Percentiles rank a stretch among this genome's conserved stretches.
These are phyloP conservation scores for Semaprochilodus insignis DNA, from an alignment of 2,797 vertebrate genomes.

Conservation along the genomic window DNA sequence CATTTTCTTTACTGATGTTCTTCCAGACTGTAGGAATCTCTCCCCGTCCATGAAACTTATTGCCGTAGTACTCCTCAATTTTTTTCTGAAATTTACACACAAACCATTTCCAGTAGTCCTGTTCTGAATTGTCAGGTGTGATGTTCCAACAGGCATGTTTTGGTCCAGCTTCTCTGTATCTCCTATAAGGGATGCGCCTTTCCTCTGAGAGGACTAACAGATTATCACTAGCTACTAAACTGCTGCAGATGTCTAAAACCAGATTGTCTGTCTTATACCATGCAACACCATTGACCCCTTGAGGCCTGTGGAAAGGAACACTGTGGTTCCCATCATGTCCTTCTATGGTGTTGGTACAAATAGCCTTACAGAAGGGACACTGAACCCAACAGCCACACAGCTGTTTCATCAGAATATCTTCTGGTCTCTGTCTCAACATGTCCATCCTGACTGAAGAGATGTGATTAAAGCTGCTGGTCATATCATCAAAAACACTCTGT, in stretches of 20 bases:
- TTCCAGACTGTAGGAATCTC: neutral
- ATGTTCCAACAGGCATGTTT: neutral
- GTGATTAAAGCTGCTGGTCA: neutral
- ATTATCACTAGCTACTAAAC: neutral
- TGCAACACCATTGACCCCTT: neutral
- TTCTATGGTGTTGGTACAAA: constrained; percentile 20
- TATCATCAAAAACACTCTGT: neutral
- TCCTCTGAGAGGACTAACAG: neutral
- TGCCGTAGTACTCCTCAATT: neutral
- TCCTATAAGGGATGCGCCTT: neutral
- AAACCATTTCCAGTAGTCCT: constrained; percentile 20
- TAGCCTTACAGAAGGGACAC: neutral
- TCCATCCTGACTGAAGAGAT: neutral
- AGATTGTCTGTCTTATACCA: constrained; percentile 63
- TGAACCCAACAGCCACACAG: constrained; percentile 20
- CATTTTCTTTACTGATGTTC: neutral
- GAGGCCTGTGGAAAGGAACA: neutral
- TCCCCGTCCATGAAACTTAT: neutral
- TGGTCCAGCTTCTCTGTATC: neutral
- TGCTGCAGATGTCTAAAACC: constrained; percentile 23
- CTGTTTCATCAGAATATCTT: constrained; percentile 35
- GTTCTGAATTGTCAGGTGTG: neutral
- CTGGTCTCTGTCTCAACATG: constrained; percentile 19
- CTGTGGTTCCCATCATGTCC: constrained; percentile 30
- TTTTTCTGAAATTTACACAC: constrained; percentile 7